Base-by-base conservation (phyloP, 2,888 invertebrate genomes). In the Macropis europaea region DNA sequence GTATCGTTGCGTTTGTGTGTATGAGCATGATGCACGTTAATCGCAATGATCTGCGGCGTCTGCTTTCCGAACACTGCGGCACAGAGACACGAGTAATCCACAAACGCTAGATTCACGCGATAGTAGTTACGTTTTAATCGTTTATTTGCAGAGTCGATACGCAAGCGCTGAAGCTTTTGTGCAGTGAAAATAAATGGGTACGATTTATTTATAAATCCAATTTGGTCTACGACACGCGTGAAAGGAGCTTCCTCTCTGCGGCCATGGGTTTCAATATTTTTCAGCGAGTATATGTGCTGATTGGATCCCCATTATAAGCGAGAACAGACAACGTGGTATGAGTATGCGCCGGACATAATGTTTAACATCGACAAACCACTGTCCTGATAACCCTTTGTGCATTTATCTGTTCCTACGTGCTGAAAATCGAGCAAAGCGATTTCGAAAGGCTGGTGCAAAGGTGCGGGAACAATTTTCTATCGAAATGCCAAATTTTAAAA, bases 201-300 rank as follows among this genome's bases (percentile, higher is more conserved):
- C 76, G 81, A 72, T 83, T 83, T 78, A 73, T 84, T 81, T 81
- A 82, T 77, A 82, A 83, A 85, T 82, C 63, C 78, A 83, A 85
- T 84, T 84, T 79, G 79, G 77, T 71, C 50, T 43, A 43, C 62
- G 64, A 45, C 53, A 64, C 62, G 54, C 34, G 54, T 43, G 52
- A 69, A 67, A 36, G 47, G 30, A 42, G 28, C 32, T 47, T 59
- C 26, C 60, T 54, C 43, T 69, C 57, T 40, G 53, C 7, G 34
- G 22, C 48, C 11, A 7, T 50, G 26, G 32, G 17, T 63, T 69
- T 63, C 57, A 56, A 69, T 78, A 74, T 71, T 74, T 77, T 77
- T 66, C 50, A 66, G 56, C 74, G 43, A 24, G 9, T 42, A n/a
- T 19, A 47, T 13, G 28, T 32, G 36, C 30, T 62, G 67, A 77